phyloP scores from a whole-genome alignment of 2,888 invertebrate species.

The Amphiduros pacificus region DNA sequence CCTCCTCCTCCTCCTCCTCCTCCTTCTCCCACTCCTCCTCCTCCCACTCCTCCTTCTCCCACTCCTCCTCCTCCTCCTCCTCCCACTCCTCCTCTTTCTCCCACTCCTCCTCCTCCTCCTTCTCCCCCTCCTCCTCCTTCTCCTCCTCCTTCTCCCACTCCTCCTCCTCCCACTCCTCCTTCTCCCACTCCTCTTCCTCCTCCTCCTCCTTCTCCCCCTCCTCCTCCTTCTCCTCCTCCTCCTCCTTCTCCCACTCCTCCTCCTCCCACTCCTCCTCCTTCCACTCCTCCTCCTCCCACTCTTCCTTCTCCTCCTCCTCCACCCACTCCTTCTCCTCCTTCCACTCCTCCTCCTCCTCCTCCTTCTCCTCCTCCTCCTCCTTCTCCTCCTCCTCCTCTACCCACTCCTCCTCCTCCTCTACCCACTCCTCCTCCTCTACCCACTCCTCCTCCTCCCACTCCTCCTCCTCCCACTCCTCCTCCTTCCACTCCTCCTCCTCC shows the following conservation, averaged over 20 bases:
- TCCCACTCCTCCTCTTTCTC: neutral
- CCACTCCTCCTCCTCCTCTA: neutral
- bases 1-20: neutral
- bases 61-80: neutral
- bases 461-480: no score
- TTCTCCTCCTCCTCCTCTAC: neutral
- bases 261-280: neutral
- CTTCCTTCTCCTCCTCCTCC: neutral
- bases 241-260: neutral
- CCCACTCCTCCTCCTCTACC: neutral
- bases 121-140: neutral
- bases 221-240: neutral
- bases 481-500: neutral
- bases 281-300: neutral
- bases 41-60: neutral
- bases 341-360: neutral
- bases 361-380: neutral
- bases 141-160: neutral
- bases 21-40: neutral
- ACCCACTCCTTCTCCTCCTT: neutral
- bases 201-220: neutral
- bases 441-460: neutral
- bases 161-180: neutral
- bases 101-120: neutral
- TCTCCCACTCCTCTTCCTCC: neutral